A percentile compares a stretch with the other conserved stretches of the same genome.
Evolutionary conservation across 1,140 invertebrate species (phyloP).

Genomic region (Trichonephila clavata): DNA sequence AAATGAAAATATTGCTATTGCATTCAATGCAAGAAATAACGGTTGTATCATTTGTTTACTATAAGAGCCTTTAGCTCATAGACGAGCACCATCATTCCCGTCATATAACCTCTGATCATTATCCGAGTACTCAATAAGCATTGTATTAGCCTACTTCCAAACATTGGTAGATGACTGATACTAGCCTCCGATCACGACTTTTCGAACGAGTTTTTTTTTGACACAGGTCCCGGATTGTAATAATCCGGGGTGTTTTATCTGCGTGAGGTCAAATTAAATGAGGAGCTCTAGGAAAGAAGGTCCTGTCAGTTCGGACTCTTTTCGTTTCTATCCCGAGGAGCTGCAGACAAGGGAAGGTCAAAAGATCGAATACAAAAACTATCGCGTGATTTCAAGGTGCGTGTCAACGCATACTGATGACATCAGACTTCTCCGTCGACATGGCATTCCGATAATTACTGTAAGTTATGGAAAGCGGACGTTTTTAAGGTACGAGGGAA

Average conservation of each 20-base stretch:
- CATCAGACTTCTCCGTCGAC: neutral
- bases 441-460: conserved; percentile 45
- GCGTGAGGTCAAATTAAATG: conserved; percentile 43
- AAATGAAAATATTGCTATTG: no score
- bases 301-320: neutral
- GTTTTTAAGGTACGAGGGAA: neutral
- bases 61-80: neutral
- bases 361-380: conserved; percentile 32
- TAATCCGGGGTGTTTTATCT: conserved; percentile 53
- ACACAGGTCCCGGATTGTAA: conserved; percentile 29
- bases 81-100: neutral
- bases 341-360: conserved; percentile 60
- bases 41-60: neutral
- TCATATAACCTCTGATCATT: neutral
- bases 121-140: conserved; percentile 5
- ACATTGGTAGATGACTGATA: conserved; percentile 17
- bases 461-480: conserved; percentile 36
- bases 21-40: no score
- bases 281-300: conserved; percentile 33
- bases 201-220: neutral
- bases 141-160: conserved; percentile 26
- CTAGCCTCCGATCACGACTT: conserved; percentile 40
- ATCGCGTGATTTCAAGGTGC: conserved; percentile 51
- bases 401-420: conserved; percentile 69
- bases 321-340: conserved; percentile 23